Base-by-base conservation (phyloP, 2,113 vertebrate species). In the Sarotherodon lohbergeri region DNA sequence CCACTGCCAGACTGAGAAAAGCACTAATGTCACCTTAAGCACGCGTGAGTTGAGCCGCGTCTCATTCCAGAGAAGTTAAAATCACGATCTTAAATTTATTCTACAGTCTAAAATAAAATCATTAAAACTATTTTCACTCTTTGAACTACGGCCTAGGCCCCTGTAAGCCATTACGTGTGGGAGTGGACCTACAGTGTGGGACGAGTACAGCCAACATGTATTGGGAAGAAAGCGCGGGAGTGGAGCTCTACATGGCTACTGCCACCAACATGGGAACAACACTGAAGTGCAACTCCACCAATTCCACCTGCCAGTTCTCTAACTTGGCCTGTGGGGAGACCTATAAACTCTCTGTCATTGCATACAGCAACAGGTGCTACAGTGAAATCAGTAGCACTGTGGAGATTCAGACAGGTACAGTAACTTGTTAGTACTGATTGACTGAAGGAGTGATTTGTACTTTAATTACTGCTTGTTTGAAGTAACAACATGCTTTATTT, bases 361-460 rank as follows among this genome's bases (percentile, higher is more conserved):
- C 96, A 0, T 82, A 89, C 55, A 88, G 43, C 39, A 24, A 36
- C 19, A 54, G n/a, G 73, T 96, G 96, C 83, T 80, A 41, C 57
- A 95, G 96, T 73, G 83, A 95, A 11, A n/a, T 14, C 63, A 96
- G 96, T 86, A 63, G 54, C 71, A 43, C 92, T 19, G 90, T 93
- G 79, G 82, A 90, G 55, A 73, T 95, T 63, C 86, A 90, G 34
- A 96, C 96, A 94, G 96, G 96, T 97, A 87, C 16, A 27, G 50
- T 46, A 56, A 19, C 1, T 29, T 9, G 34, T 7, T 79, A 61
- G 19, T 32, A 5, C 24, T 50, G 7, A 56, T 3, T 76, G 9
- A 52, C 73, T 54, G 13, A 43, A 46, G 46, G 19, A 57, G 9
- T 14, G 19, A 59, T 46, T 24, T 61, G 24, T 10, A 52, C 61